These are phyloP conservation scores for Saxicola maurus DNA, from an alignment of 2,797 vertebrate genomes.

Conservation along the genomic window DNA sequence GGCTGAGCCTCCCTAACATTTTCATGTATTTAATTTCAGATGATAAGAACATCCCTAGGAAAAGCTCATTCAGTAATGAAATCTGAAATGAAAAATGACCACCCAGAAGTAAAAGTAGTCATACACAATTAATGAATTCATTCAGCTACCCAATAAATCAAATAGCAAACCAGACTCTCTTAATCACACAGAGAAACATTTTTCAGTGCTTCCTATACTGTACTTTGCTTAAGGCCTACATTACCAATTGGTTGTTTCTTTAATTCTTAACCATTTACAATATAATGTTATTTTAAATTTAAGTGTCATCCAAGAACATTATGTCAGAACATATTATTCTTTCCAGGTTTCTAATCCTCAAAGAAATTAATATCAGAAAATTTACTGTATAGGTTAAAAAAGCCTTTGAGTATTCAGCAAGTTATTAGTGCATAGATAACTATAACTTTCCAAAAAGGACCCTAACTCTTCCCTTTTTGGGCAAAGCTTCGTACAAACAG, in stretches of 20 bases:
- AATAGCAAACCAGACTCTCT: conserved; percentile 13
- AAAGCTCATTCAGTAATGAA: conserved; percentile 41
- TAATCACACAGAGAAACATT: conserved; percentile 19
- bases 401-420: background rate
- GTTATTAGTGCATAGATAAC: background rate
- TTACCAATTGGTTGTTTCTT: conserved; percentile 33
- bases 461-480: background rate
- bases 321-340: background rate
- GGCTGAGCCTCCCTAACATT: background rate
- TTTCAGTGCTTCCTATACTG: conserved; percentile 5
- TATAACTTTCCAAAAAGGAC: background rate
- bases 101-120: conserved; percentile 47
- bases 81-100: conserved; percentile 40
- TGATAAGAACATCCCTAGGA: conserved; percentile 16
- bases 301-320: background rate
- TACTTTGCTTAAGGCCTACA: conserved; percentile 37
- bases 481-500: background rate
- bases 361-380: background rate
- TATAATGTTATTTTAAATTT: conserved; percentile 11
- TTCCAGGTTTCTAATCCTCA: background rate
- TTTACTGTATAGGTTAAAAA: background rate
- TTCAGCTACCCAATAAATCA: conserved; percentile 52
- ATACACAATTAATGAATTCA: conserved; percentile 54
- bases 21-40: conserved; percentile 15
- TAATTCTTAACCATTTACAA: conserved; percentile 28